These are phyloP conservation scores for Camptogramma bilineatum DNA, from an alignment of 2,888 invertebrate genomes.

Conservation along the genomic window DNA sequence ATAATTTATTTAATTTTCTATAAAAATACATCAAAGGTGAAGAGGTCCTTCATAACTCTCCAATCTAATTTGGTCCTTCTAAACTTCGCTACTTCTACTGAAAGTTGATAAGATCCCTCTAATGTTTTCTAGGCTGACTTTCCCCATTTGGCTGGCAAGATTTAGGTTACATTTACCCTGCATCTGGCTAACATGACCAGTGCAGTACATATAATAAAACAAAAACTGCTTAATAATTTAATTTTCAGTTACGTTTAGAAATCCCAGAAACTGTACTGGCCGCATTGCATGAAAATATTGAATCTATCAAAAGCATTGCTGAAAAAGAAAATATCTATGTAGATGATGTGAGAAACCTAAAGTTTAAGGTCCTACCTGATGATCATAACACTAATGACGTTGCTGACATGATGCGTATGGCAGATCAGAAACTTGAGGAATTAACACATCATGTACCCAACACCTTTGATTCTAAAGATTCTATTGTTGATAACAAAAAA, in stretches of 20 bases:
- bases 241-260: conserved; percentile 58
- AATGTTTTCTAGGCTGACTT: too few relatives aligned
- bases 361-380: conserved; percentile 31
- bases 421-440: conserved; percentile 16
- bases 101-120: too few relatives aligned
- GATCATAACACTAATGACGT: conserved; percentile 14
- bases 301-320: conserved; percentile 59
- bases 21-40: too few relatives aligned
- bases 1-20: too few relatives aligned
- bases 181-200: too few relatives aligned
- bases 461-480: conserved; percentile 15
- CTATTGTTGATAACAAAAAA: background rate
- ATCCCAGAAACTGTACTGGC: conserved; percentile 60
- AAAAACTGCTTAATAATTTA: too few relatives aligned
- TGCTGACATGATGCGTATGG: conserved; percentile 32
- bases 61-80: too few relatives aligned
- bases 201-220: too few relatives aligned
- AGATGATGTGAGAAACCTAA: conserved; percentile 47
- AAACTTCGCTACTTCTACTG: too few relatives aligned
- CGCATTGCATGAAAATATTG: conserved; percentile 57
- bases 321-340: conserved; percentile 55
- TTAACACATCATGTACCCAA: conserved; percentile 23
- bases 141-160: too few relatives aligned
- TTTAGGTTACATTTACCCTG: too few relatives aligned
- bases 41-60: too few relatives aligned